Evolutionary conservation across 2,797 vertebrate genomes (phyloP).

Genomic region (Rousettus madagascariensis): DNA sequence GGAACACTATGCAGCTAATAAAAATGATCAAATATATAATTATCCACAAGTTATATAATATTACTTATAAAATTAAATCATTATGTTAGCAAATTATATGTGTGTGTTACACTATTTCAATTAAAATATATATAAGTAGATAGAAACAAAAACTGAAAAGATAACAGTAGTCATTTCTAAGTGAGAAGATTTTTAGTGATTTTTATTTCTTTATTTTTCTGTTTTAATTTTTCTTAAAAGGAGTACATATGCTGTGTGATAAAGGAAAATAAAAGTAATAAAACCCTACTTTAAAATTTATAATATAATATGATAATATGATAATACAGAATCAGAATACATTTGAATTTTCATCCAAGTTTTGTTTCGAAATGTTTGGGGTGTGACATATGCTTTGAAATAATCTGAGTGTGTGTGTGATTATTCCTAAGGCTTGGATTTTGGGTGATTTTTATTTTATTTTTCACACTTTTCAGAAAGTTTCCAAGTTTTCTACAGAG

Average conservation of each 20-base stretch:
- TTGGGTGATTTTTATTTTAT: background rate
- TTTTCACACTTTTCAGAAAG: background rate
- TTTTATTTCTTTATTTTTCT: constrained; percentile 36
- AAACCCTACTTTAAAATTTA: background rate
- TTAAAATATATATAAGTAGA: background rate
- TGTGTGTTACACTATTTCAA: background rate
- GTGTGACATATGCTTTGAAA: background rate
- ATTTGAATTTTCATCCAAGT: background rate
- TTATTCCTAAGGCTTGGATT: background rate
- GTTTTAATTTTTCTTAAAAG: constrained; percentile 7
- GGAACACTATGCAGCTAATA: background rate
- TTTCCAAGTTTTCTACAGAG: background rate
- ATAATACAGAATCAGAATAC: background rate
- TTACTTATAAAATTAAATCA: background rate
- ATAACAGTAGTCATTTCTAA: background rate
- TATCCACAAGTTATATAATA: background rate
- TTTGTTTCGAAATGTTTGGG: background rate
- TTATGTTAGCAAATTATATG: background rate
- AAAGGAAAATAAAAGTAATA: background rate
- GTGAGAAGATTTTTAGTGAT: background rate
- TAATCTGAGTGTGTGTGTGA: background rate
- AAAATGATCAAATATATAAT: background rate
- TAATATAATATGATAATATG: background rate
- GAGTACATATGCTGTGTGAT: background rate
- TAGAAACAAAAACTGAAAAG: background rate